phyloP scores from a whole-genome alignment of 1,140 invertebrate species.

The Cyclina sinensis region DNA sequence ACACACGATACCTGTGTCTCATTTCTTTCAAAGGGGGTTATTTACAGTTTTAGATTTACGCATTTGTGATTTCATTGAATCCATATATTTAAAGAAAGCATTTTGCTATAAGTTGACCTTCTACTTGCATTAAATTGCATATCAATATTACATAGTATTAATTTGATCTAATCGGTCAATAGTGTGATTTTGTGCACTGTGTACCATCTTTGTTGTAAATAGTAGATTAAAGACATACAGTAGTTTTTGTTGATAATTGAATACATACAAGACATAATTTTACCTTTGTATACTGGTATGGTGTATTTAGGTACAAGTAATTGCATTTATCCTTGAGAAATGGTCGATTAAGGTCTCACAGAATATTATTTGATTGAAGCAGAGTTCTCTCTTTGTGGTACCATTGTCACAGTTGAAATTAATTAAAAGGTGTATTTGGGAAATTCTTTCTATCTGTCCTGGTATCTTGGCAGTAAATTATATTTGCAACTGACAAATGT shows the following conservation, averaged over 20 bases:
- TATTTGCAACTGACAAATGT: no score
- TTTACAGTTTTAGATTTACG: conserved; percentile 5
- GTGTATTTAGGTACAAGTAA: neutral
- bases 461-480: no score
- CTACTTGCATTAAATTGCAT: neutral
- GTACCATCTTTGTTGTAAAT: conserved; percentile 2
- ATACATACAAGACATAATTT: neutral
- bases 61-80: neutral
- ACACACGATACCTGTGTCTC: conserved; percentile 3
- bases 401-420: no score
- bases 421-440: no score
- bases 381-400: no score
- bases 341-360: no score
- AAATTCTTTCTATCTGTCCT: no score
- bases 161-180: neutral
- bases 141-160: conserved; percentile 2
- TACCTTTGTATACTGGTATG: no score
- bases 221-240: conserved; percentile 24
- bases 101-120: neutral
- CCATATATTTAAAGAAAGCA: neutral
- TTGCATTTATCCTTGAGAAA: neutral
- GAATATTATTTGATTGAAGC: no score
- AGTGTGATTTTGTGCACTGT: neutral
- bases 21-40: neutral
- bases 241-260: neutral